phyloP scores from a whole-genome alignment of 2,888 invertebrate genomes.

The Bellardia pandia region DNA sequence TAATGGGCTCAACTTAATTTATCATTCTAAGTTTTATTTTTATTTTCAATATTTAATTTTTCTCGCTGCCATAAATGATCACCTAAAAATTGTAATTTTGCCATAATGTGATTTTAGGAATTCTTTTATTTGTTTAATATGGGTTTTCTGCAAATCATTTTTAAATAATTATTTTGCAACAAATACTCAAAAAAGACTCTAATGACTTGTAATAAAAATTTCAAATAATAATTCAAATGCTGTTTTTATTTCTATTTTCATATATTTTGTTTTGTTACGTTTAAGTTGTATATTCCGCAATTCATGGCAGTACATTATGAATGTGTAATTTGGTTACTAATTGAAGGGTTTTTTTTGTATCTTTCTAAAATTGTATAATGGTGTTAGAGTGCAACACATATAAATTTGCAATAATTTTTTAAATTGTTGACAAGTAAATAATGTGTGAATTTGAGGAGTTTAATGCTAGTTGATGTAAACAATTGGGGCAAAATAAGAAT shows the following conservation, averaged over 20 bases:
- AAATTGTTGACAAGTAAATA: conserved; percentile 37
- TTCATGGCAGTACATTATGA: conserved; percentile 66
- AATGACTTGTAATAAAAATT: conserved; percentile 64
- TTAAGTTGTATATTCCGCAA: conserved; percentile 44
- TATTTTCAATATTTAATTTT: background rate
- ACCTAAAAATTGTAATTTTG: conserved; percentile 29
- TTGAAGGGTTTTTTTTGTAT: conserved; percentile 64
- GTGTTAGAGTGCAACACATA: conserved; percentile 33
- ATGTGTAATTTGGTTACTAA: conserved; percentile 70
- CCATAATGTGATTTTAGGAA: conserved; percentile 59
- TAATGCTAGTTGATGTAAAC: background rate
- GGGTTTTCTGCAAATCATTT: conserved; percentile 70
- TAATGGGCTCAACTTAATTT: background rate
- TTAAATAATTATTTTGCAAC: conserved; percentile 63
- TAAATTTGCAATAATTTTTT: conserved; percentile 38
- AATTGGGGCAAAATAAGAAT: background rate
- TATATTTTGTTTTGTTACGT: background rate
- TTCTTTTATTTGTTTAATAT: conserved; percentile 36
- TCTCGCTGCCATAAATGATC: background rate
- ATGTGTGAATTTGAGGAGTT: conserved; percentile 1
- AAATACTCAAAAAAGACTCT: conserved; percentile 45
- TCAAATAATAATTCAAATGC: conserved; percentile 51
- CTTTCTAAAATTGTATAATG: conserved; percentile 23
- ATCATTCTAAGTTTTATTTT: background rate
- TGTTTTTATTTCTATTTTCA: conserved; percentile 40